phyloP scores from a whole-genome alignment of 2,113 vertebrate species.

The Ornithorhynchus anatinus region DNA sequence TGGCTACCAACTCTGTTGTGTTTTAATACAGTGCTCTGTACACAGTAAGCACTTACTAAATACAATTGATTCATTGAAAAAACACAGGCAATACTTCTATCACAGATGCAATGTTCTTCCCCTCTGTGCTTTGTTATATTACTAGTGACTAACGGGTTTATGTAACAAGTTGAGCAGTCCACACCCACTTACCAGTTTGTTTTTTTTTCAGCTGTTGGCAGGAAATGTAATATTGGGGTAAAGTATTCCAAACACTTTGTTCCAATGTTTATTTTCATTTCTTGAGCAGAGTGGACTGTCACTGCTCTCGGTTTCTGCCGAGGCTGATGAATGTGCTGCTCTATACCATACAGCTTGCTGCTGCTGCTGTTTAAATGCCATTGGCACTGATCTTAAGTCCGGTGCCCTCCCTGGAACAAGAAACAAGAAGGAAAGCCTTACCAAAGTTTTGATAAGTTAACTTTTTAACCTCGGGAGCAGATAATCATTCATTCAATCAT shows the following conservation, averaged over 20 bases:
- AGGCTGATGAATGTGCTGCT: neutral
- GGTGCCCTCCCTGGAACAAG: neutral
- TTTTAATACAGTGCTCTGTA: too few relatives aligned
- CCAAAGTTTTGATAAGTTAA: neutral
- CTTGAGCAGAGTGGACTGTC: neutral
- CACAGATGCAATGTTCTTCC: conserved; percentile 3
- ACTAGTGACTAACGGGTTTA: conserved; percentile 11
- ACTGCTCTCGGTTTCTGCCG: neutral
- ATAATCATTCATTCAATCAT: too few relatives aligned
- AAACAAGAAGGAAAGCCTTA: neutral
- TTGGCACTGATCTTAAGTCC: conserved; percentile 6
- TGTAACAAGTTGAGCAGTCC: neutral
- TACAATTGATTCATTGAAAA: conserved; percentile 8
- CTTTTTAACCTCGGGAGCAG: neutral
- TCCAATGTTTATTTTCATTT: conserved; percentile 2
- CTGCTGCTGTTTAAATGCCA: neutral
- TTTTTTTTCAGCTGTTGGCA: conserved; percentile 34
- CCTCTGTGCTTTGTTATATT: conserved; percentile 7
- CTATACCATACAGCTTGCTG: neutral
- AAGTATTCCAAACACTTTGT: neutral
- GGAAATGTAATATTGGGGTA: conserved; percentile 25
- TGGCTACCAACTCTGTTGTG: too few relatives aligned
- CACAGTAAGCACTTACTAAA: too few relatives aligned
- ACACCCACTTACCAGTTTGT: neutral
- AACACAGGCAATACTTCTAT: neutral